Evolutionary conservation across 2,888 invertebrate genomes (phyloP).

Genomic region (Eledone cirrhosa): DNA sequence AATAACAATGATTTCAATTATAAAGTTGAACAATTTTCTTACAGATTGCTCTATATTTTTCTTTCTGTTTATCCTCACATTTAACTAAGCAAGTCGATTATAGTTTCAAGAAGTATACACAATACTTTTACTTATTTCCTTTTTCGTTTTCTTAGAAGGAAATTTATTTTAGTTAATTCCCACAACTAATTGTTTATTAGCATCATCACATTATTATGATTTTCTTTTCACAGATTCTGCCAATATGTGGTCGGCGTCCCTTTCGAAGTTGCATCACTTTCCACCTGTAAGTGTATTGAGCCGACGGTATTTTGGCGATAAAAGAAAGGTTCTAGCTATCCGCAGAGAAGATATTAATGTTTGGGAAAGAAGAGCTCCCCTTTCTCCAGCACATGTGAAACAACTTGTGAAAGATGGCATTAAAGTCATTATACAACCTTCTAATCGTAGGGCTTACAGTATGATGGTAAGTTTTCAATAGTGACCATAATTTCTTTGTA

Average conservation of each 20-base stretch:
- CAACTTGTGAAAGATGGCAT: conserved; percentile 88
- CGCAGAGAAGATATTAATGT: conserved; percentile 70
- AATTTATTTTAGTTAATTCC: too few species aligned
- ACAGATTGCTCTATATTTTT: too few species aligned
- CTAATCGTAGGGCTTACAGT: conserved; percentile 96
- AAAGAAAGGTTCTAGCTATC: conserved; percentile 52
- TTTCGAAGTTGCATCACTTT: neutral
- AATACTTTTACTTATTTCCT: too few species aligned
- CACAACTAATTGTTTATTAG: neutral
- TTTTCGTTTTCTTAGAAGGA: too few species aligned
- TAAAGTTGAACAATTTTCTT: too few species aligned
- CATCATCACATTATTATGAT: neutral
- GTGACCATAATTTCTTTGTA: too few species aligned
- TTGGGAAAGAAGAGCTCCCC: conserved; percentile 84
- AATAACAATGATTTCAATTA: too few species aligned
- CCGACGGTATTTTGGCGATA: conserved; percentile 21
- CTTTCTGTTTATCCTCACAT: too few species aligned
- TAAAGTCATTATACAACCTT: conserved; percentile 94
- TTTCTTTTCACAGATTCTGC: neutral
- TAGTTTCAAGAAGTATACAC: too few species aligned
- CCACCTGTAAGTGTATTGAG: neutral
- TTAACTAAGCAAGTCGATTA: too few species aligned
- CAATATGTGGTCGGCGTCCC: conserved; percentile 2
- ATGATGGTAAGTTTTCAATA: conserved; percentile 77
- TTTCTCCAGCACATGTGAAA: conserved; percentile 90